Evolutionary conservation across 2,113 vertebrate genomes (phyloP).

Genomic region (Stegostoma tigrinum): DNA sequence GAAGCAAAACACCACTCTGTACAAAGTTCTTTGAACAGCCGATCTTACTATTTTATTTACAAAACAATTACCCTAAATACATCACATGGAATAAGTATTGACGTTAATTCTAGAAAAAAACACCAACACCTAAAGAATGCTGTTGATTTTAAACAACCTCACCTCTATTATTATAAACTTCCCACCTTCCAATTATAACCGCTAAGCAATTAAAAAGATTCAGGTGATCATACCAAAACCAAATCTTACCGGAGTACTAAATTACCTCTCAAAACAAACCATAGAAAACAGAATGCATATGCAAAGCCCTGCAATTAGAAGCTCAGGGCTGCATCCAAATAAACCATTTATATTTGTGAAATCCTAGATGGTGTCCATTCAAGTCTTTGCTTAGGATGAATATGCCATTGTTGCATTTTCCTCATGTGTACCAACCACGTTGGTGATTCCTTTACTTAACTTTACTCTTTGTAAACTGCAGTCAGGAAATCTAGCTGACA

Average conservation of each 20-base stretch:
- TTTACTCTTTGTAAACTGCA: not conserved
- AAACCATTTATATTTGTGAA: not conserved
- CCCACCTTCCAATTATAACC: not conserved
- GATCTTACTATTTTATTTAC: not conserved
- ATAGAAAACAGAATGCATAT: not conserved
- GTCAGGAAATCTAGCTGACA: not conserved
- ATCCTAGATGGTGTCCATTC: not conserved
- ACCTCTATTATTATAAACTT: not conserved
- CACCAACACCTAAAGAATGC: constrained; percentile 1
- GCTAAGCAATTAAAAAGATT: not conserved
- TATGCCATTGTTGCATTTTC: not conserved
- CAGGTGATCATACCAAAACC: not conserved
- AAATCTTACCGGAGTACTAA: not conserved
- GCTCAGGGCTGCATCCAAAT: not conserved
- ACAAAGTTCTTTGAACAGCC: not conserved
- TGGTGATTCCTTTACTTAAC: not conserved
- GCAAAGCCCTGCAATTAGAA: not conserved
- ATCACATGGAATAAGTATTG: not conserved
- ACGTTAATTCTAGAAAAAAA: not conserved
- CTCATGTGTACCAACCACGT: not conserved
- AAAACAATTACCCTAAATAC: not conserved
- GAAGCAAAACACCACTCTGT: not conserved
- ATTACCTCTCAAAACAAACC: not conserved
- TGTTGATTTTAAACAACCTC: not conserved
- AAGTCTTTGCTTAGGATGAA: not conserved